Base-by-base conservation (phyloP, 2,888 invertebrate species). In the Leuctra nigra region DNA sequence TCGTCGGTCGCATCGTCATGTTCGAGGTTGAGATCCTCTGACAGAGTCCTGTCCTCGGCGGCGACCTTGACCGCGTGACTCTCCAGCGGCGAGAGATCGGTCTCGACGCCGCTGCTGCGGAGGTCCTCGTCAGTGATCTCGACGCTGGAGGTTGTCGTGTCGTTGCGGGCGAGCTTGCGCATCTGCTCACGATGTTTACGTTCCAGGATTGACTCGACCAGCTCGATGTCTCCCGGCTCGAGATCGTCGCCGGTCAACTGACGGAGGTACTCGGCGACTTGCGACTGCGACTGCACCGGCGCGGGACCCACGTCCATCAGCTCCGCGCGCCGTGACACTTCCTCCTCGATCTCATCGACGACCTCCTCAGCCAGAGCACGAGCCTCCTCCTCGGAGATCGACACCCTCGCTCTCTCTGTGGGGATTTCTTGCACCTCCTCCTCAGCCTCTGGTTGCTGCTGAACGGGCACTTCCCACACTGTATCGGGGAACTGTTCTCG, bases 41-140 rank as follows among this genome's bases (percentile, higher is more conserved):
- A 72, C 70, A 76, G 75, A 68, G 73, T 71, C 66, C 38, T 33
- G 14, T 58, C 62, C 18, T 61, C 58, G 22, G 46, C 47, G 18
- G 77, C 75, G 68, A 74, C 72, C 75, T 77, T 77, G 70, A 73
- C 72, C 36, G 71, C 75, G 63, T 77, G 77, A 73, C 77, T 77
- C 75, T 80, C 81, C 67, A 79, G 76, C 69, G 81, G 81, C 60
- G 82, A 81, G 63, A 80, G 77, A 70, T 83, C 84, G 60, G 80
- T 78, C 66, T 83, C 84, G 60, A 79, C 78, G 55, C 84, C 84
- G 67, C 84, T 85, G 67, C 83, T 84, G 65, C 79, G 78, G 63
- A 86, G 77, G 67, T 86, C 86, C 75, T 86, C 86, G 63, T 79
- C 79, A 13, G 78, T 79, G 65, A 57, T 74, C 68, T 79, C 78